phyloP scores from a whole-genome alignment of 2,113 vertebrate genomes.

The Scalopus aquaticus region DNA sequence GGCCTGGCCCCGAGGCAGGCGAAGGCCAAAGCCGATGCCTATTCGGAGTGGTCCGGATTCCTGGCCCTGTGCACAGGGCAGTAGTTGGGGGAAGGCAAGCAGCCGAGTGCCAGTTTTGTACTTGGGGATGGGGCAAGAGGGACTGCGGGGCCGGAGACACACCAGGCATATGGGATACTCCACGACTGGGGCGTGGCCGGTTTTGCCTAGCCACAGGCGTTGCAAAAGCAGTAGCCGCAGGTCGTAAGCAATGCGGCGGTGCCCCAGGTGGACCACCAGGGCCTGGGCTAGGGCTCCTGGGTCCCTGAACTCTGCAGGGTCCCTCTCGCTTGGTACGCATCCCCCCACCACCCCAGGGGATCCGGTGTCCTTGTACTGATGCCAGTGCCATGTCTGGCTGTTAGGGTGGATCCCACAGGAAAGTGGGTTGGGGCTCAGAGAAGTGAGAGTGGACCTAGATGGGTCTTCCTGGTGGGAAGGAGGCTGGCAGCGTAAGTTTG shows the following conservation, averaged over 20 bases:
- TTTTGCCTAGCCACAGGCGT: conserved; percentile 58
- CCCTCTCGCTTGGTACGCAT: conserved; percentile 50
- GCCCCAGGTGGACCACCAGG: conserved; percentile 62
- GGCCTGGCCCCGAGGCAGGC: conserved; percentile 64
- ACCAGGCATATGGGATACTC: conserved; percentile 73
- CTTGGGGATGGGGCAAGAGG: conserved; percentile 65
- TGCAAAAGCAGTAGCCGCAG: conserved; percentile 66
- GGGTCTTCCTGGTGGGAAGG: background rate
- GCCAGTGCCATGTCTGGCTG: conserved; percentile 20
- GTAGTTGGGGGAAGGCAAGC: conserved; percentile 74
- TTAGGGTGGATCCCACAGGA: background rate
- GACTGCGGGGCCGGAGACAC: conserved; percentile 57
- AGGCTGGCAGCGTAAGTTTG: background rate
- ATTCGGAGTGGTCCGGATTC: conserved; percentile 41
- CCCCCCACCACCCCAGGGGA: background rate
- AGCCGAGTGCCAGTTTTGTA: conserved; percentile 52
- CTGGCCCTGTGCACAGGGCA: conserved; percentile 29
- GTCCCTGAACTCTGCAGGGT: conserved; percentile 65
- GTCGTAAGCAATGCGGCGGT: conserved; percentile 59
- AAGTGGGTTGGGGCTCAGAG: background rate
- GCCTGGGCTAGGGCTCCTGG: conserved; percentile 51
- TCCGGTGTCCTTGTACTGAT: background rate
- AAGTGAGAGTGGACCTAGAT: background rate
- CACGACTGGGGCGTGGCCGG: conserved; percentile 46
- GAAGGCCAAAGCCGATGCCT: conserved; percentile 70